A percentile compares a stretch with the other conserved stretches of the same genome.
Conservation (phyloP, 2,797 vertebrate species). For the Anguilla pacifica region DNA sequence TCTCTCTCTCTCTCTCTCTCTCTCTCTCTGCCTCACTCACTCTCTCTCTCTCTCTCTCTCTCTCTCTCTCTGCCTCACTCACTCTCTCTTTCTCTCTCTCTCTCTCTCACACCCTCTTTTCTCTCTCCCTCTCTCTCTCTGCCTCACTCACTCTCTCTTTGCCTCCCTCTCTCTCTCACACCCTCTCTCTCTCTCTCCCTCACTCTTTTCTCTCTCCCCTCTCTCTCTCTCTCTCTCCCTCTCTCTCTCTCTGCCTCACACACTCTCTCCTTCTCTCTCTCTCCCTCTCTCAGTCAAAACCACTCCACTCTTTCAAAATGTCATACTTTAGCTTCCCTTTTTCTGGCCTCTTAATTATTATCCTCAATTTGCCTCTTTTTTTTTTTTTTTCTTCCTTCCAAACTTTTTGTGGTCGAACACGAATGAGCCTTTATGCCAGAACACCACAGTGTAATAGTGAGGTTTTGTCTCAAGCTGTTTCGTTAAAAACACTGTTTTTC, state of each 20-base stretch:
- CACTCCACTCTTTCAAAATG: slow-evolving; percentile 58
- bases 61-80: background rate
- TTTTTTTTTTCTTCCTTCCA: slow-evolving; percentile 40
- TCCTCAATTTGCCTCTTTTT: slow-evolving; percentile 50
- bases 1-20: slow-evolving; percentile 19
- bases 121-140: slow-evolving; percentile 22
- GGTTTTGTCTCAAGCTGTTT: slow-evolving; percentile 33
- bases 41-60: slow-evolving; percentile 21
- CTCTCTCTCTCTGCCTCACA: slow-evolving; percentile 22
- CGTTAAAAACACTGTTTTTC: slow-evolving; percentile 37
- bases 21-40: background rate
- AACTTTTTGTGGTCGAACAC: slow-evolving; percentile 36
- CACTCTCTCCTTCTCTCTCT: background rate
- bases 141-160: background rate
- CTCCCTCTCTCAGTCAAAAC: slow-evolving; percentile 56
- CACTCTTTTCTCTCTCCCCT: background rate
- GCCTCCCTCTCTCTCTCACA: slow-evolving; percentile 27
- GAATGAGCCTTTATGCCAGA: slow-evolving; percentile 27
- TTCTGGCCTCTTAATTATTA: slow-evolving; percentile 46
- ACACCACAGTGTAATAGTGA: slow-evolving; percentile 28
- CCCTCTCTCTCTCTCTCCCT: slow-evolving; percentile 10
- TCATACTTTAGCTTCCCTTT: slow-evolving; percentile 46
- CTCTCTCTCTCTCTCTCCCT: background rate
- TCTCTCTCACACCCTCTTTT: no score
- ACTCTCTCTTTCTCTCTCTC: background rate